A percentile compares a stretch with the other conserved stretches of the same genome.
phyloP scores from a whole-genome alignment of 2,888 invertebrate species.

The Pogonocherus hispidulus region DNA sequence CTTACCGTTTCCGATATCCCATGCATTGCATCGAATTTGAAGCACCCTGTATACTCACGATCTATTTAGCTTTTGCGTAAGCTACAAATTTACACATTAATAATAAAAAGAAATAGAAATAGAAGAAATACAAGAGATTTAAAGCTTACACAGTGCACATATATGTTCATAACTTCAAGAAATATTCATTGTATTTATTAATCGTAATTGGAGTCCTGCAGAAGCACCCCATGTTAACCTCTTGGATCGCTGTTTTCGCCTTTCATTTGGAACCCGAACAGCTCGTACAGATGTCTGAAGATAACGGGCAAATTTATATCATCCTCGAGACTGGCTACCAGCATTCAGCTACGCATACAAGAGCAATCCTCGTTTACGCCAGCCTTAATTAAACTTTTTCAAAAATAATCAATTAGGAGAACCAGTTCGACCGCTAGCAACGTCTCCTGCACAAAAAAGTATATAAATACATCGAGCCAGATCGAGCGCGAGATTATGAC shows the following conservation, averaged over 20 bases:
- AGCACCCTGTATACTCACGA: no score
- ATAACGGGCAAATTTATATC: constrained; percentile 49
- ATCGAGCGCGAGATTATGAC: constrained; percentile 40
- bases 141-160: no score
- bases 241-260: constrained; percentile 15
- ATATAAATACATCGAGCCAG: background rate
- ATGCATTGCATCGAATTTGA: no score
- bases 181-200: no score
- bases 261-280: background rate
- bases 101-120: no score
- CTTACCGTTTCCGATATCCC: no score
- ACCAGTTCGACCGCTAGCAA: constrained; percentile 47
- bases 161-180: no score
- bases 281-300: constrained; percentile 31
- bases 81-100: no score
- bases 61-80: no score
- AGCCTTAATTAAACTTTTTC: constrained; percentile 55
- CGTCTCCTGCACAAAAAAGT: constrained; percentile 26
- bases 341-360: constrained; percentile 53
- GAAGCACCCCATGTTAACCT: background rate
- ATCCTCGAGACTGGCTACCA: constrained; percentile 53
- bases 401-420: constrained; percentile 55
- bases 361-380: constrained; percentile 50
- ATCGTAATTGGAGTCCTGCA: no score
- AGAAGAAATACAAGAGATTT: no score